Evolutionary conservation across 2,113 vertebrate species (phyloP), one percentile per base, ranked within the genome.

Genomic region (Tetrax tetrax): DNA sequence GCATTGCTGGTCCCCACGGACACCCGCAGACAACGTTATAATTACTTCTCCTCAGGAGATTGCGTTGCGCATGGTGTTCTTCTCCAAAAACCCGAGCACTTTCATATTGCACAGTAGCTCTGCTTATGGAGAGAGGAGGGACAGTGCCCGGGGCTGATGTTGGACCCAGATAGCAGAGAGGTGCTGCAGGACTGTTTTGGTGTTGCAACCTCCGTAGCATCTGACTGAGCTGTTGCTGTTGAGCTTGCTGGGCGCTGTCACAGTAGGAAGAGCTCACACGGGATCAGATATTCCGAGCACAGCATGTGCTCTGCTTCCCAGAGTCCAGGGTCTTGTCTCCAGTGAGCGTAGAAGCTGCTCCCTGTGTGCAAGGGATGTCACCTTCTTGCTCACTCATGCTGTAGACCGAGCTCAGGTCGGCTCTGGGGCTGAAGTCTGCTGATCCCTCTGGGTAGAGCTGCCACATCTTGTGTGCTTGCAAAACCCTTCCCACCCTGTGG

Each of bases 1-100:
- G 95, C 90, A 79, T 13, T 82, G 93, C 83, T 89, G 89, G 38
- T 93, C 89, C 92, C 92, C 94, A 87, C 87, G 92, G 90, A 95
- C 93, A 95, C 64, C 75, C n/a, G 74, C 68, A 95, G 90, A 61
- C 85, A 94, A 86, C 4, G 3, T 50, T 83, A 45, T 78, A 88
- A 90, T 95, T 85, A 83, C 56, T 80, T 90, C 35, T 88, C 86
- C 95, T 90, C 22, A 0, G 66, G 90, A 94, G 84, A 90, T 48
- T 6, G 2, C 47, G 90, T 25, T 87, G 77, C 7, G 5, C 27
- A 12, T 5, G 53, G 25, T 92, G 77, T 33, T 94, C 87, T 81
- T 54, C 72, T 83, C 38, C 60, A 45, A 41, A 78, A 75, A 54
- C 41, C 7, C 0, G 31, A 89, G 68, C 63, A 31, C 19, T 69